Base-by-base conservation (phyloP, 2,113 vertebrate genomes). In the Dasyurus viverrinus region DNA sequence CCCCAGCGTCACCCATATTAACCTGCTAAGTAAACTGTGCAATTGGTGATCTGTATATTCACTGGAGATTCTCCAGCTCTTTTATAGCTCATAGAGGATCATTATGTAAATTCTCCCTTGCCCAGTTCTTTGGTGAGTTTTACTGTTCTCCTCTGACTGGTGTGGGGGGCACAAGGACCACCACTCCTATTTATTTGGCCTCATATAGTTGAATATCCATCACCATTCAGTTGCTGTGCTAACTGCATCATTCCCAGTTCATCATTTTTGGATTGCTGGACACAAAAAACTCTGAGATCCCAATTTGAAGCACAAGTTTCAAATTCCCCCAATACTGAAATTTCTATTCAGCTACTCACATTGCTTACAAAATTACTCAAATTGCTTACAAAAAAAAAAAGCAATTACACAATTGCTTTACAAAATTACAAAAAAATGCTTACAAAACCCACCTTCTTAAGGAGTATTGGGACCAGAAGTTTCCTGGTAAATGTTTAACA, bases 271-370 rank as follows among this genome's bases (percentile, higher is more conserved):
- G 9, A 0, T 30, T 24, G 26, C 54, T 23, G 50, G 84, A 11
- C 26, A 90, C 90, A 95, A 89, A 90, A n/a, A 27, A 36, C 2
- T 42, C 47, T 92, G 52, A 36, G 92, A 47, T 11, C 55, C 0
- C 27, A 16, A 90, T 92, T 47, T 94, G 90, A 93, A 95, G 53
- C 54, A 26, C 0, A 48, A 91, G 48, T 48, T 36, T 92, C 89
- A 0, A 22, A 1, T 57, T 23, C 2, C 76, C 1, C 1, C 1
- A 42, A 1, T 2, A 9, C 36, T 27, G 36, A 48, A 8, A 46
- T 90, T 91, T 93, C 92, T 48, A n/a, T 1, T 19, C 3, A 50
- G 91, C 36, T 2, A 42, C 16, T 10, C 57, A 55, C 42, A 0
- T 54, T n/a, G 92, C 50, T 4, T 2, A 47, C 52, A 30, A 90